Percentiles rank a stretch among this genome's conserved stretches.
phyloP scores from a whole-genome alignment of 2,113 vertebrate genomes.

The Pterophyllum scalare region DNA sequence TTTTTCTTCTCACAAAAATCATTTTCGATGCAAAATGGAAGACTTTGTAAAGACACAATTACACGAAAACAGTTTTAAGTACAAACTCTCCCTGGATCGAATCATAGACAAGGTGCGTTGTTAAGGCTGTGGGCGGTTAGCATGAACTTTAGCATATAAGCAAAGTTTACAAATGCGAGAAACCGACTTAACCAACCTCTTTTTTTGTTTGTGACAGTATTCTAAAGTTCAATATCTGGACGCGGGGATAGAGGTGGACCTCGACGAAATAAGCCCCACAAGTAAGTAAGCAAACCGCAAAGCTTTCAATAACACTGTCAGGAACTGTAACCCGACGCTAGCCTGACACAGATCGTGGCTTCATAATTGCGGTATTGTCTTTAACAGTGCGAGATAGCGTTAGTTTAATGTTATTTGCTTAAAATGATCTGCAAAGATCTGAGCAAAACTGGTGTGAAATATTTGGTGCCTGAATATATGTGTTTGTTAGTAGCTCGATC shows the following conservation, averaged over 20 bases:
- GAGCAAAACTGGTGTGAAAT: too few species aligned
- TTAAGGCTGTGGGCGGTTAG: neutral
- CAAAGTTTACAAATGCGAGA: neutral
- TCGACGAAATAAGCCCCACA: neutral
- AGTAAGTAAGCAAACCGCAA: constrained; percentile 2
- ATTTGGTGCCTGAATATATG: neutral
- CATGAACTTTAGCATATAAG: neutral
- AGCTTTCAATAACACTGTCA: neutral
- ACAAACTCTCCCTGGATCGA: constrained; percentile 53
- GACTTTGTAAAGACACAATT: fast-evolving
- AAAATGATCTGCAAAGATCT: too few species aligned
- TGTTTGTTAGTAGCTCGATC: neutral
- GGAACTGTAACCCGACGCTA: neutral
- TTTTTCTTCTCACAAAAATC: neutral
- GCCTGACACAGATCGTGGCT: too few species aligned
- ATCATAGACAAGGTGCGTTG: constrained; percentile 73
- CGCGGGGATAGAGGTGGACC: constrained; percentile 62
- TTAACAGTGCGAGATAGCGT: too few species aligned
- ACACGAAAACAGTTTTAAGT: constrained; percentile 25
- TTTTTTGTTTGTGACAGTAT: constrained; percentile 64
- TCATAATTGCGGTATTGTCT: too few species aligned
- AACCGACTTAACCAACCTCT: neutral
- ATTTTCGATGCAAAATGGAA: constrained; percentile 17
- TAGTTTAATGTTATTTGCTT: too few species aligned
- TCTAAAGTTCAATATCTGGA: constrained; percentile 54